These are phyloP conservation scores for Cephalopholis sonnerati DNA, from an alignment of 2,113 vertebrate genomes.

Conservation along the genomic window DNA sequence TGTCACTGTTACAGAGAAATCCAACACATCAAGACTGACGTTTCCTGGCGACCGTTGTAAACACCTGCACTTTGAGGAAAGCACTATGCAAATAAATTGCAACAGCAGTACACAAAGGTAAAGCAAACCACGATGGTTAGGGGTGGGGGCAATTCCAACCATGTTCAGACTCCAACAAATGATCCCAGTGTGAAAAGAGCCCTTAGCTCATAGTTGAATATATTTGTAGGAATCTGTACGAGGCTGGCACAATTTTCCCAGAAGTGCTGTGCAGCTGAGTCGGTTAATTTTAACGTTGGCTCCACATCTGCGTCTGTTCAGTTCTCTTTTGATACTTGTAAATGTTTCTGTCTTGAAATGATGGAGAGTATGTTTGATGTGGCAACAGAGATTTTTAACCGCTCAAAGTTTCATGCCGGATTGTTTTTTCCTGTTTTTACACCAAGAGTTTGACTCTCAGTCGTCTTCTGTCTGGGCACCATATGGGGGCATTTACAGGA, in stretches of 20 bases:
- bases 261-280: slow-evolving; percentile 6
- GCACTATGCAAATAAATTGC: not conserved
- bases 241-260: not conserved
- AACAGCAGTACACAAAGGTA: not conserved
- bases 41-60: not conserved
- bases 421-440: not conserved
- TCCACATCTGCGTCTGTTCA: slow-evolving; percentile 46
- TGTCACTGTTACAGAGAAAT: not conserved
- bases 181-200: slow-evolving; percentile 17
- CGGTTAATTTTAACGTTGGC: slow-evolving; percentile 1
- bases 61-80: not conserved
- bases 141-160: too few species aligned
- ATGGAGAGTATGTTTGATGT: slow-evolving; percentile 23
- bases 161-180: not conserved
- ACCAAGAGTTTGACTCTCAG: not conserved
- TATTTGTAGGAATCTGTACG: too few species aligned
- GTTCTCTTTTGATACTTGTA: slow-evolving; percentile 6
- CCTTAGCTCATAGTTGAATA: not conserved
- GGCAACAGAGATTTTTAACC: not conserved
- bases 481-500: slow-evolving; percentile 9
- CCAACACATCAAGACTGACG: not conserved
- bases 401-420: not conserved
- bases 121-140: not conserved
- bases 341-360: slow-evolving; percentile 31
- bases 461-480: not conserved